Percentiles rank a stretch among this genome's conserved stretches.
Evolutionary conservation across 1,140 invertebrate genomes (phyloP).

Genomic region (Aricia agestis): DNA sequence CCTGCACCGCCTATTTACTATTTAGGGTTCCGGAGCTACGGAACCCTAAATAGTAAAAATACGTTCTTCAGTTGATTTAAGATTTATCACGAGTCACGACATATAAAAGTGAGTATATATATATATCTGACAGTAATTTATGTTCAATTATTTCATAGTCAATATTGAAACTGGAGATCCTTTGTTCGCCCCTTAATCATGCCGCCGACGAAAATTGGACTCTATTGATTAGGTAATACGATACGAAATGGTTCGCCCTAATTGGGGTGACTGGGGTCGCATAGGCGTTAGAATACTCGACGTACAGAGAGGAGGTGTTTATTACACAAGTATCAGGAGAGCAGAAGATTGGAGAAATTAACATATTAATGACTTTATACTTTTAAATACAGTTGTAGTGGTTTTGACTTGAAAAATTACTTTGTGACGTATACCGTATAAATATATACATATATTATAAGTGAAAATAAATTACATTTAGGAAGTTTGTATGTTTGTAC

Average conservation of each 20-base stretch:
- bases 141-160: slow-evolving; percentile 1
- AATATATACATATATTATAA: too few species aligned
- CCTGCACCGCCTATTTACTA: too few species aligned
- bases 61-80: too few species aligned
- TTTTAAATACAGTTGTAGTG: too few species aligned
- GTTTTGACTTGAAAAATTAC: too few species aligned
- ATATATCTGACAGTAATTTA: neutral
- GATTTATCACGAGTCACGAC: too few species aligned
- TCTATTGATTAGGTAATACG: neutral
- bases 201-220: neutral
- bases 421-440: too few species aligned
- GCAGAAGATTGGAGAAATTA: neutral
- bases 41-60: too few species aligned
- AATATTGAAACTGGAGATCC: neutral
- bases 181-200: neutral
- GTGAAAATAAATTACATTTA: too few species aligned
- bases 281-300: neutral
- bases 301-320: neutral
- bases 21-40: too few species aligned
- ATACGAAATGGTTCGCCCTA: neutral
- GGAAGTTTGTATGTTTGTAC: too few species aligned
- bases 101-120: too few species aligned
- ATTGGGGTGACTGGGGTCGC: neutral
- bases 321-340: neutral
- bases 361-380: slow-evolving; percentile 1